Evolutionary conservation across 2,113 vertebrate species (phyloP).

Genomic region (Speoplatyrhinus poulsoni): DNA sequence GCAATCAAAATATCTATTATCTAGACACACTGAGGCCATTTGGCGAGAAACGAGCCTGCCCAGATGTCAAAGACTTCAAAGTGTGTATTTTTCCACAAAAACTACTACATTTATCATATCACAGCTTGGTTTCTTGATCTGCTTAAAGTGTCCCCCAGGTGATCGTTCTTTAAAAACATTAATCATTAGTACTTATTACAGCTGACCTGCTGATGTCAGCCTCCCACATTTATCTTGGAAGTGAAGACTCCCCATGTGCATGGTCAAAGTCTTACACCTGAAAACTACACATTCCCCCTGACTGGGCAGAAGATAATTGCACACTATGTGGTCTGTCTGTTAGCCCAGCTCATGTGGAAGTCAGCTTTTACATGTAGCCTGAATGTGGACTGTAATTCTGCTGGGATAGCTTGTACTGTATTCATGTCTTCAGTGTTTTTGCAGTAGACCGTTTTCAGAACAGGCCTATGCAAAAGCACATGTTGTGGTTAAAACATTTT

Average conservation of each 20-base stretch:
- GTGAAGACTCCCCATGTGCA: conserved; percentile 37
- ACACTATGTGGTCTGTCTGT: not conserved
- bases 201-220: conserved; percentile 55
- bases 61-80: conserved; percentile 40
- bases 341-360: not conserved
- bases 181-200: conserved; percentile 62
- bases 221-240: conserved; percentile 50
- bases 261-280: conserved; percentile 58
- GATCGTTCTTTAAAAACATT: conserved; percentile 63
- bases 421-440: not conserved
- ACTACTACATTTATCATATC: conserved; percentile 54
- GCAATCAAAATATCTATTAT: conserved; percentile 43
- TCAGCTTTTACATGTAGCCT: too few relatives aligned
- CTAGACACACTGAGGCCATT: conserved; percentile 44
- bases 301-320: not conserved
- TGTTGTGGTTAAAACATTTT: too few relatives aligned
- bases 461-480: too few relatives aligned
- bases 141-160: conserved; percentile 58
- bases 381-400: too few relatives aligned
- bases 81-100: conserved; percentile 58
- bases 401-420: too few relatives aligned
- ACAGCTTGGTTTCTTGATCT: conserved; percentile 59
- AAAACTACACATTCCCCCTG: conserved; percentile 5
- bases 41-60: conserved; percentile 33
- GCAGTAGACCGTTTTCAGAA: not conserved